These are phyloP conservation scores for Otolemur garnettii DNA, from an alignment of 2,113 vertebrate genomes.

Conservation along the genomic window DNA sequence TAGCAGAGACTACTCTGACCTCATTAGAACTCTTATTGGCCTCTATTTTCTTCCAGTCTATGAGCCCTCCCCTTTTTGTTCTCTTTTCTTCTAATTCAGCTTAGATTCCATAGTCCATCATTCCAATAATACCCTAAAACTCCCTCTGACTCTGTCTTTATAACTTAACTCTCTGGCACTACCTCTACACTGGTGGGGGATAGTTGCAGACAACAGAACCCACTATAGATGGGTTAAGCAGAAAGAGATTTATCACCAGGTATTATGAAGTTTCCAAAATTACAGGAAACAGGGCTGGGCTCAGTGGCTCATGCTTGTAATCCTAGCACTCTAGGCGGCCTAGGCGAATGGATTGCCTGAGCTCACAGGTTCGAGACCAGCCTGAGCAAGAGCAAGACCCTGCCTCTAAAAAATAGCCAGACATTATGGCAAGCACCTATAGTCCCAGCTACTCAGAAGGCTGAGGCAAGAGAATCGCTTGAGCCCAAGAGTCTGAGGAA, in stretches of 20 bases:
- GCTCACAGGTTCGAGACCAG: no score
- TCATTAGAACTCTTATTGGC: not conserved
- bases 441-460: no score
- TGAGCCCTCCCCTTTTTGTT: slow-evolving; percentile 6
- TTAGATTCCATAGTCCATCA: not conserved
- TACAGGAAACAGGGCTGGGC: not conserved
- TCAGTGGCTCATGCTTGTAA: no score
- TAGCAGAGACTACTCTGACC: not conserved
- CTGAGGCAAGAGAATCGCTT: no score
- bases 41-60: slow-evolving; percentile 32
- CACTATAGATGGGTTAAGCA: not conserved
- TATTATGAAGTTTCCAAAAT: not conserved
- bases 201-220: not conserved
- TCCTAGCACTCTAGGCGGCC: no score
- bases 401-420: no score
- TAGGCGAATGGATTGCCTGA: no score
- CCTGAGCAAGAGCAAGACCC: no score
- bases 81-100: not conserved
- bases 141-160: not conserved
- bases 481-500: no score
- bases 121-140: not conserved
- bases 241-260: not conserved
- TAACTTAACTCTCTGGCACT: not conserved
- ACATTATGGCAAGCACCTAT: no score
- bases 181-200: not conserved